Evolutionary conservation across 2,888 invertebrate species (phyloP), one percentile per base, ranked within the genome.

Genomic region (Agrochola litura): DNA sequence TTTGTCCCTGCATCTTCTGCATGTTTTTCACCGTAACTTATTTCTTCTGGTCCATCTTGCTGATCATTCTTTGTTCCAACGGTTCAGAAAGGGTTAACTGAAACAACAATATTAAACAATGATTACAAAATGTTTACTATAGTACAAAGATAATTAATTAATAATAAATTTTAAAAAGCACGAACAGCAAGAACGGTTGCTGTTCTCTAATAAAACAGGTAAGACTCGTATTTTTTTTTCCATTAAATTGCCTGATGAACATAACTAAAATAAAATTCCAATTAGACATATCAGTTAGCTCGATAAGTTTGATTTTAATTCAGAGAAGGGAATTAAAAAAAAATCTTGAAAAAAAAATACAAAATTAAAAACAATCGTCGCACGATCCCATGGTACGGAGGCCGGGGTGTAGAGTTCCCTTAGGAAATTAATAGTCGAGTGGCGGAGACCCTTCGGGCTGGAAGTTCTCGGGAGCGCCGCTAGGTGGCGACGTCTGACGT

Each of bases 401-500:
- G 85, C 79, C 83, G 89, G 94, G 92, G 94, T 93, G 93, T 91
- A 86, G 93, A 93, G 95, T 92, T 95, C 96, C 96, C 96, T 95
- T 95, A 95, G 96, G 96, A 96, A 96, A 96, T 96, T 96, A 96
- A 95, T 96, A 93, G 94, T 89, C 89, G 90, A 91, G 92, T 92
- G 89, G 89, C 90, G 89, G 89, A 90, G 92, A 93, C 94, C 95
- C 94, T 94, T 94, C 91, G 86, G 56, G 83, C 84, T 88, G 83
- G 84, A 88, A 83, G 93, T 95, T 94, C 94, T 37, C 81, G 77
- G 86, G 73, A 58, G 54, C 37, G 68, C 87, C 92, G 91, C 89
- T 93, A 96, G 96, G 91, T 96, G 96, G 95, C 95, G 93, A 75
- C 87, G 68, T 69, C 63, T 67, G 70, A 43, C 72, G 63, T 65